A percentile compares a stretch with the other conserved stretches of the same genome.
phyloP scores from a whole-genome alignment of 2,797 vertebrate species.

The Mormyrops attenuatus region DNA sequence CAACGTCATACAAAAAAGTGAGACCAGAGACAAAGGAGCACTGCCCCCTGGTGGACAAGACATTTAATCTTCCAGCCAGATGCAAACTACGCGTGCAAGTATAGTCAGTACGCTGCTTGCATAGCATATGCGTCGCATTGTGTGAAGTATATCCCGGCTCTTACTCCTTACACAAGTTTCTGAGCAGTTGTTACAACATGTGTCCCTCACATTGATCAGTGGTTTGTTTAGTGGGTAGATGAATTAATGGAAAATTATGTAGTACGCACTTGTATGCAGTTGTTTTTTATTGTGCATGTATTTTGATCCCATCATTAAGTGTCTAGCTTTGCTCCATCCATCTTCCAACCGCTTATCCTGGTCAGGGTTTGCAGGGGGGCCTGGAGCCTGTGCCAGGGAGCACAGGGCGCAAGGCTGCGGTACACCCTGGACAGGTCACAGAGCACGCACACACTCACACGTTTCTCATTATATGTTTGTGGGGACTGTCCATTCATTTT shows the following conservation, averaged over 20 bases:
- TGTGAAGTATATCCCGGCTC: background rate
- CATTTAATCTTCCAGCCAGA: background rate
- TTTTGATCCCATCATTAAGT: background rate
- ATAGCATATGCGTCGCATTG: background rate
- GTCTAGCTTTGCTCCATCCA: background rate
- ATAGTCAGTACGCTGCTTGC: background rate
- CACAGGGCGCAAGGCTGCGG: background rate
- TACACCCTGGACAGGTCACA: background rate
- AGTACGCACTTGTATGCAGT: background rate
- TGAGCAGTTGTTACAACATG: background rate
- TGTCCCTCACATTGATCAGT: background rate
- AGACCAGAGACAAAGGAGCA: background rate
- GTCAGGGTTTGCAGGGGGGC: background rate
- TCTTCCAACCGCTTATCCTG: background rate
- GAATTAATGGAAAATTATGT: background rate
- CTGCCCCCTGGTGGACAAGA: background rate
- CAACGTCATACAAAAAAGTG: background rate
- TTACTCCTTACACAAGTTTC: background rate
- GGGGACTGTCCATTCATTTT: too few relatives aligned
- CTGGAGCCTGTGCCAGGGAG: background rate
- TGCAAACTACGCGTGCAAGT: background rate
- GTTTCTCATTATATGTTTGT: too few relatives aligned
- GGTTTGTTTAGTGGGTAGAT: background rate
- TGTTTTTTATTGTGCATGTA: background rate
- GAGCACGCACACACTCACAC: background rate